Base-by-base conservation (phyloP, 1,140 invertebrate genomes). In the Physella acuta region DNA sequence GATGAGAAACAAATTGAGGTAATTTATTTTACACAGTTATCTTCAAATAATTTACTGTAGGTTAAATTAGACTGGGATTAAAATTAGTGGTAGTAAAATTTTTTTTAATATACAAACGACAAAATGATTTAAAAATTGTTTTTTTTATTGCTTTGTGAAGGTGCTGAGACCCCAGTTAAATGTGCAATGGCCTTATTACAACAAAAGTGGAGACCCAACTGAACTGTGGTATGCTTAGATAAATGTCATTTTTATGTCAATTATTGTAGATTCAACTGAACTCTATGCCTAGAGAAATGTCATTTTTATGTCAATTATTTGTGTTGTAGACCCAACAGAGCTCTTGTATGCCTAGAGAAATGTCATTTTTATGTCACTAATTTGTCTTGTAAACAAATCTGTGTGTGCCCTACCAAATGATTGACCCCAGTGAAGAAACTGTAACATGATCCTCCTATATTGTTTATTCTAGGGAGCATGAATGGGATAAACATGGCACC, bases 401-500 rank as follows among this genome's bases (percentile, higher is more conserved):
- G 20, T n/a, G 20, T 3, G 20, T n/a, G 26, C 51, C 16, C 3
- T 52, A 2, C n/a, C n/a, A n/a, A n/a, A n/a, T n/a, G n/a, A n/a
- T n/a, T n/a, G n/a, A n/a, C n/a, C n/a, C n/a, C n/a, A n/a, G n/a
- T n/a, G n/a, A n/a, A n/a, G 3, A n/a, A 3, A 52, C 51, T 52
- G 3, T 52, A n/a, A 3, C n/a, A 53, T 53, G 20, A 11, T 20
- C 39, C 20, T 44, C 8, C 8, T 44, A 20, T 44, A 11, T 8
- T 20, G 8, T 44, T 44, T 44, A 20, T 44, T 8, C 8, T 49
- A 64, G 62, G 62, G 3, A 30, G 33, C 62, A 64, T 53, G 62
- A 64, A 36, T 64, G 62, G 62, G 4, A 30, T 24, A 52, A 52
- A 24, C 62, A 64, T 53, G 62, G 62, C n/a, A 64, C 62, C 49